A percentile compares a stretch with the other conserved stretches of the same genome.
Conservation (phyloP, 2,797 vertebrate genomes). For the Anguilla anguilla region DNA sequence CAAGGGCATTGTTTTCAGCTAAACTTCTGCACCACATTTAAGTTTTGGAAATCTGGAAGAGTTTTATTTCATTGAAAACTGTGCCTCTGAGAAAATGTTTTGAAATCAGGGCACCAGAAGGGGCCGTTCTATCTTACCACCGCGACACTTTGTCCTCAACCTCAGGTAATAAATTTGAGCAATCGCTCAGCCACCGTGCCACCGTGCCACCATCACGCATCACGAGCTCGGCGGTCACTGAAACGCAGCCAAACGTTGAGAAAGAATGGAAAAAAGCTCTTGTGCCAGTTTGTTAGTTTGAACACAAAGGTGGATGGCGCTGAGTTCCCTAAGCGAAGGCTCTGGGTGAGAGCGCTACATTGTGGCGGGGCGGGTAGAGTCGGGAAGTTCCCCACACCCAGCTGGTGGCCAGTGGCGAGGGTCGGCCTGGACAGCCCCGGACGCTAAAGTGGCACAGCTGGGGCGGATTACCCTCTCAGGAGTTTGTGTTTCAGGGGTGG, state of each 20-base stretch:
- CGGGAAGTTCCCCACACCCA: conserved; percentile 27
- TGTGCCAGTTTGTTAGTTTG: not conserved
- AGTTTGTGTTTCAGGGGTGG: conserved; percentile 44
- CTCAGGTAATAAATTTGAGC: not conserved
- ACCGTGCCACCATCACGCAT: not conserved
- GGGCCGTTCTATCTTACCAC: not conserved
- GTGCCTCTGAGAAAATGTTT: not conserved
- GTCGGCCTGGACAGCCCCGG: conserved; percentile 23
- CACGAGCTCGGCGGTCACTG: not conserved
- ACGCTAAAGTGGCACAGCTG: conserved; percentile 43
- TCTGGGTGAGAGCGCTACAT: not conserved
- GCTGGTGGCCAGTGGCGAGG: conserved; percentile 17
- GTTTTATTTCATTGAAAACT: not conserved
- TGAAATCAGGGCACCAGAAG: not conserved
- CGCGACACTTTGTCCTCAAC: not conserved
- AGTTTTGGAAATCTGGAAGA: not conserved
- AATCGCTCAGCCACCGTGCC: not conserved
- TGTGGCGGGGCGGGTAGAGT: conserved; percentile 31
- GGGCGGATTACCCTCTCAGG: conserved; percentile 43
- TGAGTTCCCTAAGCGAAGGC: not conserved
- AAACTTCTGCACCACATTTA: not conserved
- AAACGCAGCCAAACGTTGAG: not conserved
- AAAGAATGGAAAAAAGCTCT: not conserved
- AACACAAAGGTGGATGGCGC: not conserved
- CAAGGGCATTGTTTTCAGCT: not conserved